Percentiles rank a stretch among this genome's conserved stretches.
Conservation (phyloP, 2,113 vertebrate genomes). For the Brachypteracias leptosomus region DNA sequence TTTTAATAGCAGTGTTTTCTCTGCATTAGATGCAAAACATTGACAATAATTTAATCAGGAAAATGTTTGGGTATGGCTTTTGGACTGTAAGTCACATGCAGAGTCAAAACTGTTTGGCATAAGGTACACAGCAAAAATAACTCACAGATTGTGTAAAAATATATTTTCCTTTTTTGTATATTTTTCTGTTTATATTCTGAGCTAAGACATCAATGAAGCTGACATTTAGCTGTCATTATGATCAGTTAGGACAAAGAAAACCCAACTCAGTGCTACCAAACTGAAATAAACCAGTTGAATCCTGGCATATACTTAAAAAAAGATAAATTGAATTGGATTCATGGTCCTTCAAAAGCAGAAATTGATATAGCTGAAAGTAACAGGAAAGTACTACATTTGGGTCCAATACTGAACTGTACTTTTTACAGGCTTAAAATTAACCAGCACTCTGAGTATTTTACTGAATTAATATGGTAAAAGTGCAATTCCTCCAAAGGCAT, state of each 20-base stretch:
- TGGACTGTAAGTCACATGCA: neutral
- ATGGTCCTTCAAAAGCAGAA: neutral
- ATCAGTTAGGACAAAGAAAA: neutral
- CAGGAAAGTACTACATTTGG: neutral
- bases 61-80: neutral
- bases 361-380: neutral
- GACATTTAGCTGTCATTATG: constrained; percentile 28
- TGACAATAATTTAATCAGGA: neutral
- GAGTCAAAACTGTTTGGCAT: neutral
- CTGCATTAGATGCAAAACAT: constrained; percentile 22
- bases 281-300: neutral
- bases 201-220: neutral
- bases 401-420: neutral
- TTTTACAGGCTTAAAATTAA: neutral
- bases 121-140: neutral
- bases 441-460: neutral
- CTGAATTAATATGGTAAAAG: neutral
- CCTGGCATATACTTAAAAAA: neutral
- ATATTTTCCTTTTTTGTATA: neutral
- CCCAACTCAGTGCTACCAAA: constrained; percentile 7
- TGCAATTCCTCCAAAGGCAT: neutral
- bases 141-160: neutral
- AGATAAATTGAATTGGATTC: neutral
- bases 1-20: constrained; percentile 50
- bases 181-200: constrained; percentile 16